A percentile compares a stretch with the other conserved stretches of the same genome.
Conservation (phyloP, 2,888 invertebrate genomes). For the Trissolcus japonicus region DNA sequence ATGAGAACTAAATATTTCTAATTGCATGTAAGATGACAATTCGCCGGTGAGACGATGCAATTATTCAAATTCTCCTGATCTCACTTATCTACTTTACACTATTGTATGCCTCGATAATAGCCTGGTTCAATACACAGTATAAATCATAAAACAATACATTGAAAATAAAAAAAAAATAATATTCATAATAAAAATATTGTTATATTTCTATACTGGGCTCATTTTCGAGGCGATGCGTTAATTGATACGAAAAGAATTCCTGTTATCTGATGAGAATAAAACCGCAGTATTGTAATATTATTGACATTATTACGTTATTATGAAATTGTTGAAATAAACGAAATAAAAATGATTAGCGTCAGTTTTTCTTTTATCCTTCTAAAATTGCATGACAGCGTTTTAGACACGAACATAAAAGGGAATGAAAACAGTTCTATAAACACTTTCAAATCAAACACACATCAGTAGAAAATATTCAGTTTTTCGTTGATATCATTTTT, state of each 20-base stretch:
- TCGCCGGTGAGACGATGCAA: conserved; percentile 68
- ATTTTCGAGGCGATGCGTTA: conserved; percentile 75
- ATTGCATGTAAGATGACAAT: conserved; percentile 6
- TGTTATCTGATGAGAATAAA: conserved; percentile 76
- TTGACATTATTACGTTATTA: conserved; percentile 77
- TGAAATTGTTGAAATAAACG: conserved; percentile 77
- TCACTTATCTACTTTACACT: conserved; percentile 68
- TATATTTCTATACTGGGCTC: conserved; percentile 76
- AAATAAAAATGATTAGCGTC: conserved; percentile 67
- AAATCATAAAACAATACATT: conserved; percentile 71
- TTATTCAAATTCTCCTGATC: conserved; percentile 71
- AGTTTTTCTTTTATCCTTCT: too few relatives aligned
- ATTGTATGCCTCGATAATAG: conserved; percentile 69
- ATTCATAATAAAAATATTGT: conserved; percentile 69
- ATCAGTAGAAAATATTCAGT: too few relatives aligned
- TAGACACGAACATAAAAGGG: too few relatives aligned
- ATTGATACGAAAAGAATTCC: conserved; percentile 75
- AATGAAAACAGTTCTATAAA: too few relatives aligned
- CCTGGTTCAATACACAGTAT: conserved; percentile 72
- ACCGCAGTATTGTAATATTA: conserved; percentile 76
- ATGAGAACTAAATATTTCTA: neutral
- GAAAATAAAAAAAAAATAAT: conserved; percentile 33
- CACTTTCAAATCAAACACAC: too few relatives aligned
- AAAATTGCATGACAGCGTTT: too few relatives aligned
- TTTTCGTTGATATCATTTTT: too few relatives aligned